phyloP scores from a whole-genome alignment of 2,113 vertebrate genomes.

The Caranx ignobilis region DNA sequence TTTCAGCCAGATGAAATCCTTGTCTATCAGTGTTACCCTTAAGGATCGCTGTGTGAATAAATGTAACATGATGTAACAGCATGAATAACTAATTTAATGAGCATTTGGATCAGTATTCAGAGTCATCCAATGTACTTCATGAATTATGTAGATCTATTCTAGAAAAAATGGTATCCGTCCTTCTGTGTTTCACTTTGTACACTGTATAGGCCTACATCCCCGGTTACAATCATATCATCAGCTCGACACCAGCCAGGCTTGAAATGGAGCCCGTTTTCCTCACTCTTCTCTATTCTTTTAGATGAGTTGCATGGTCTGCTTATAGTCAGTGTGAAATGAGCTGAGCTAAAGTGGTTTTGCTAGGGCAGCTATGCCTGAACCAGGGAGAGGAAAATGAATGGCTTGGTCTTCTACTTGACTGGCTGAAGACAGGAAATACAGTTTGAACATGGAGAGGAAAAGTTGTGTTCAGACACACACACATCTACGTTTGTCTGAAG shows the following conservation, averaged over 20 bases:
- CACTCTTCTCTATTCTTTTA: conserved; percentile 55
- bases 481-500: conserved; percentile 13
- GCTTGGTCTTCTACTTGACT: conserved; percentile 46
- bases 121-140: conserved; percentile 20
- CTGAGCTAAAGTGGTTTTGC: conserved; percentile 60
- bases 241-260: conserved; percentile 59
- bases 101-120: conserved; percentile 30
- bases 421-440: conserved; percentile 42
- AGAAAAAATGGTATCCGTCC: neutral
- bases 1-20: neutral
- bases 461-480: conserved; percentile 41
- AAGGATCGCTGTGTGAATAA: conserved; percentile 5
- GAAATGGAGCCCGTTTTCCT: conserved; percentile 67
- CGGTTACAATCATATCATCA: conserved; percentile 59
- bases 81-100: conserved; percentile 44
- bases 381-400: conserved; percentile 52
- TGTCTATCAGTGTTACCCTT: neutral
- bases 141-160: conserved; percentile 46
- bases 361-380: conserved; percentile 42
- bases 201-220: conserved; percentile 46
- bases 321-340: conserved; percentile 66
- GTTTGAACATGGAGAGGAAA: conserved; percentile 37
- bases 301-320: conserved; percentile 57
- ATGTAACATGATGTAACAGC: conserved; percentile 25
- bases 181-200: conserved; percentile 37